Base-by-base conservation (phyloP, 2,888 invertebrate genomes). In the Brachynemurus nebulosus region DNA sequence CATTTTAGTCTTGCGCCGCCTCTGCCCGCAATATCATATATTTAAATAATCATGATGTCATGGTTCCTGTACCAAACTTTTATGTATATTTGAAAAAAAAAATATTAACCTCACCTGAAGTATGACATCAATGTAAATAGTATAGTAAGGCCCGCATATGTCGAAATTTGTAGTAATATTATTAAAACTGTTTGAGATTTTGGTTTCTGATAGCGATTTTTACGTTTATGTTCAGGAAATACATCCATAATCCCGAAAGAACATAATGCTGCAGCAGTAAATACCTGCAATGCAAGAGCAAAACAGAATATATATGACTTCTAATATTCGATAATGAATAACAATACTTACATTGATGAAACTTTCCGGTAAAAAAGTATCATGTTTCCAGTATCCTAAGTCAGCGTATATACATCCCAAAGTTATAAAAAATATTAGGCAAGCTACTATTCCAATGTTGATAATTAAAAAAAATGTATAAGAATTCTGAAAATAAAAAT, bases 71-170 rank as follows among this genome's bases (percentile, higher is more conserved):
- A n/a, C n/a, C n/a, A n/a, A n/a, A n/a, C n/a, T n/a, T n/a, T n/a
- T n/a, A n/a, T n/a, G n/a, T n/a, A n/a, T n/a, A n/a, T n/a, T n/a
- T n/a, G n/a, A n/a, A n/a, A n/a, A n/a, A n/a, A n/a, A n/a, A n/a
- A n/a, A n/a, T n/a, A n/a, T n/a, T n/a, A n/a, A n/a, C 50, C 55
- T 57, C 59, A 68, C 68, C 63, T 60, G 53, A 63, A 64, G 45
- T 63, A 62, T 3, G 64, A 64, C 63, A 68, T 65, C 46, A 67
- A 52, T 6, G 65, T 64, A 50, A 66, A 66, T 4, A 66, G 57
- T 11, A 60, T 51, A 37, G 60, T 57, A 33, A 62, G 55, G 12
- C 59, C 52, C 23, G 56, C 53, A 53, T 66, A 66, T 46, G 64
- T 59, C 20, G 62, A 41, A 19, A 66, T 46, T 2, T 65, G 63